A percentile compares a stretch with the other conserved stretches of the same genome.
These are phyloP conservation scores for Macrosiphum euphorbiae DNA, from an alignment of 2,888 invertebrate genomes.

Conservation along the genomic window DNA sequence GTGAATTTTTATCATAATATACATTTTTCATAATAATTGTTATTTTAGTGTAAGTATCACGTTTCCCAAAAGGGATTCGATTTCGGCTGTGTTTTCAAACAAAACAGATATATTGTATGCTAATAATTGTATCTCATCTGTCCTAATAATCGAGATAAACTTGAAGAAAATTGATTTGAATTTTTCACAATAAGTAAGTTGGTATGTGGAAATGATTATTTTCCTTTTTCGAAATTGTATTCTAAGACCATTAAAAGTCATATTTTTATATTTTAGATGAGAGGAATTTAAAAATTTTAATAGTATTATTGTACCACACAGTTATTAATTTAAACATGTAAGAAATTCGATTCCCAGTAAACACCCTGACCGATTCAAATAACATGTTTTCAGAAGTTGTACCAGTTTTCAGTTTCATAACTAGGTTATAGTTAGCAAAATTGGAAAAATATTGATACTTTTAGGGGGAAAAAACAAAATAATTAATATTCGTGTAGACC, in stretches of 20 bases:
- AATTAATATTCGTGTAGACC: not conserved
- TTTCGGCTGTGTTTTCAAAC: not conserved
- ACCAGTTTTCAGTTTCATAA: not conserved
- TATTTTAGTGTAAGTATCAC: not conserved
- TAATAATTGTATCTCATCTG: not conserved
- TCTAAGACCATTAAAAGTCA: not conserved
- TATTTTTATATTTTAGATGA: not conserved
- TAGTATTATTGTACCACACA: not conserved
- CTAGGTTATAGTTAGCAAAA: not conserved
- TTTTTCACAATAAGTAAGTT: too few relatives aligned
- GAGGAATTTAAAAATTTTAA: not conserved
- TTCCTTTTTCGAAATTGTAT: not conserved
- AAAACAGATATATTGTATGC: not conserved
- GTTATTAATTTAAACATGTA: not conserved
- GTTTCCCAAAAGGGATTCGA: not conserved
- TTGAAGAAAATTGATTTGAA: not conserved
- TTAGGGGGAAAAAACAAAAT: not conserved
- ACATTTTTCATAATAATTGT: not conserved
- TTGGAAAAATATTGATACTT: not conserved
- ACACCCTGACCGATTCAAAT: not conserved
- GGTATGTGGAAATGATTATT: not conserved
- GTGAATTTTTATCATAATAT: not conserved
- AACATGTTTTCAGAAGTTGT: not conserved
- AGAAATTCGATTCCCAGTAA: not conserved
- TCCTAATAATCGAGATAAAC: not conserved